phyloP scores from a whole-genome alignment of 2,888 invertebrate genomes.

The Macaria notata region DNA sequence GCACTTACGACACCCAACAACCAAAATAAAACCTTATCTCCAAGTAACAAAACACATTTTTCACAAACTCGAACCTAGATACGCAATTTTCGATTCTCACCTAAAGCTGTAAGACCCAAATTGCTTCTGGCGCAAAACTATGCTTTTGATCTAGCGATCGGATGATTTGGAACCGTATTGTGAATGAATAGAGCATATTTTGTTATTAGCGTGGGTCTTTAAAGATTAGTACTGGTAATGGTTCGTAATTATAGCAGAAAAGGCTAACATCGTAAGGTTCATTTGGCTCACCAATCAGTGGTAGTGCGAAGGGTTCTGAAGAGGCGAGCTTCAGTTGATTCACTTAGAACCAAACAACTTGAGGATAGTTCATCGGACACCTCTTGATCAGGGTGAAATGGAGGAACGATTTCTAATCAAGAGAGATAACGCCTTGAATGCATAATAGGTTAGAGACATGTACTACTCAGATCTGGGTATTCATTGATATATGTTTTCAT shows the following conservation, averaged over 20 bases:
- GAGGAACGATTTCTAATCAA: constrained; percentile 2
- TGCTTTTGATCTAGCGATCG: constrained; percentile 14
- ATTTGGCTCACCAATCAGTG: constrained; percentile 72
- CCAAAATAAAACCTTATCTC: constrained; percentile 49
- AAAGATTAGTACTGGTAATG: constrained; percentile 77
- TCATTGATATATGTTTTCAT: too few species aligned
- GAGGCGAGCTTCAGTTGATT: constrained; percentile 60
- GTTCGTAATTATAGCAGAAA: constrained; percentile 79
- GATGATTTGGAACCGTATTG: constrained; percentile 45
- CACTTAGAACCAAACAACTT: constrained; percentile 58
- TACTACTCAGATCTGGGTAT: too few species aligned
- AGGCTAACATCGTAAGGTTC: constrained; percentile 79
- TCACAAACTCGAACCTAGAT: constrained; percentile 8
- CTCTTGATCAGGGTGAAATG: constrained; percentile 4
- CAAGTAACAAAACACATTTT: constrained; percentile 32
- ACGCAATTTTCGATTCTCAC: constrained; percentile 32
- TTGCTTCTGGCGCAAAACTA: constrained; percentile 17
- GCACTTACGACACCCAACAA: constrained; percentile 37
- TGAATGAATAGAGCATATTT: constrained; percentile 43
- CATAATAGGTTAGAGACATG: too few species aligned
- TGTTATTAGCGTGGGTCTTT: constrained; percentile 36
- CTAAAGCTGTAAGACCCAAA: constrained; percentile 31
- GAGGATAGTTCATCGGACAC: constrained; percentile 33
- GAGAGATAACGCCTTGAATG: too few species aligned
- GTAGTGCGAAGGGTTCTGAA: constrained; percentile 65